Conservation (phyloP, 1,140 invertebrate species). For the Drosophila albomicans region DNA sequence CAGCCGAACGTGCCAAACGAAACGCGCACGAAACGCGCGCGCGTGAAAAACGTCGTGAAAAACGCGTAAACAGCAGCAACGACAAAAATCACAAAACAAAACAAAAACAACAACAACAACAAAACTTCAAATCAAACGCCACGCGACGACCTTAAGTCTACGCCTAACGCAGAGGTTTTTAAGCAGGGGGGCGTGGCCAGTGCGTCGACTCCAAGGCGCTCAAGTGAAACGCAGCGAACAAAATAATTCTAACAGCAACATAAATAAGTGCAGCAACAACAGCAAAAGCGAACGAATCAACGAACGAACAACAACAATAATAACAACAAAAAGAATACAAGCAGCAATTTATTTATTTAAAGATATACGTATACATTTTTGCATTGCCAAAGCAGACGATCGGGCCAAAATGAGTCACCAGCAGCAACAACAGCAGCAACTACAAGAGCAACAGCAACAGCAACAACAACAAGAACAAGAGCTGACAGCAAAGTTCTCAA, state of each 20-base stretch:
- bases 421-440: slow-evolving; percentile 54
- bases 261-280: slow-evolving; percentile 37
- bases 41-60: slow-evolving; percentile 75
- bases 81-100: slow-evolving; percentile 36
- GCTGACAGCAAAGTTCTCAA: slow-evolving; percentile 40
- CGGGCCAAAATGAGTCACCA: slow-evolving; percentile 75
- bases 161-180: slow-evolving; percentile 47
- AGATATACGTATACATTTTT: slow-evolving; percentile 47
- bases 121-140: slow-evolving; percentile 52
- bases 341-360: slow-evolving; percentile 57
- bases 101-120: slow-evolving; percentile 23
- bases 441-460: slow-evolving; percentile 40
- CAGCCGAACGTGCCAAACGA: slow-evolving; percentile 53
- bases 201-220: slow-evolving; percentile 68
- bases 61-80: slow-evolving; percentile 49
- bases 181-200: slow-evolving; percentile 61
- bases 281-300: slow-evolving; percentile 26
- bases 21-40: slow-evolving; percentile 59
- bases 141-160: slow-evolving; percentile 78
- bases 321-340: slow-evolving; percentile 28
- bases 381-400: slow-evolving; percentile 46
- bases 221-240: slow-evolving; percentile 64
- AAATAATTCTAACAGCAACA: slow-evolving; percentile 55
- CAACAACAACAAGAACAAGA: slow-evolving; percentile 44
- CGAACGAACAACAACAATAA: slow-evolving; percentile 25